Evolutionary conservation across 2,797 vertebrate genomes (phyloP), one percentile per base, ranked within the genome.

Genomic region (Delichon dasypus): DNA sequence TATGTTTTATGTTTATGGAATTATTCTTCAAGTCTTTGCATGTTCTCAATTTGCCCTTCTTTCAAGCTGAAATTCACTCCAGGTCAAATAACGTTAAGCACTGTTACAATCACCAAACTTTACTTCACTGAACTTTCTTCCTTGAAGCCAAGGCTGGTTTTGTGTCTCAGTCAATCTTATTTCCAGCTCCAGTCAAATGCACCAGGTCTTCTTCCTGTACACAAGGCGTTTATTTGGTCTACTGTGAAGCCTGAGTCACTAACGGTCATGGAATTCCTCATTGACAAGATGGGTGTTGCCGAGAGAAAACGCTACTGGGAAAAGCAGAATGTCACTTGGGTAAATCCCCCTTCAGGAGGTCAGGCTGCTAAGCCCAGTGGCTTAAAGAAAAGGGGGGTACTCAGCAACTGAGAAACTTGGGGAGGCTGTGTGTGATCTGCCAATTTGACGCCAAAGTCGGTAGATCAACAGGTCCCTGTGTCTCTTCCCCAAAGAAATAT

Each of bases 361-460:
- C 23, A 34, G 84, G 80, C 86, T 97, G 93, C 86, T 89, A 91
- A 88, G 76, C 74, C n/a, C n/a, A n/a, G n/a, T n/a, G n/a, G n/a
- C n/a, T n/a, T n/a, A n/a, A n/a, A n/a, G 67, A 72, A 85, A 96
- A 96, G 51, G 60, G 66, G 74, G 83, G 74, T 85, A 88, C 67
- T 91, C 79, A 25, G 68, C 32, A 51, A 80, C 10, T 90, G 88
- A 90, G 50, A 53, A 93, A 64, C 58, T 88, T 84, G 40, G 73
- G 88, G 47, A 88, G 42, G 66, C 44, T 55, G 26, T 42, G 22
- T 22, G 23, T 48, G 47, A 85, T 75, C 66, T 73, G 53, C 67
- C 54, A 92, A 57, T 78, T 82, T 82, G 54, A 48, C 40, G 20
- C 9, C 12, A 3, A 67, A 74, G 5, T 55, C 68, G 79, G 53